Evolutionary conservation across 2,888 invertebrate species (phyloP), one percentile per base, ranked within the genome.

Genomic region (Eupeodes luniger): DNA sequence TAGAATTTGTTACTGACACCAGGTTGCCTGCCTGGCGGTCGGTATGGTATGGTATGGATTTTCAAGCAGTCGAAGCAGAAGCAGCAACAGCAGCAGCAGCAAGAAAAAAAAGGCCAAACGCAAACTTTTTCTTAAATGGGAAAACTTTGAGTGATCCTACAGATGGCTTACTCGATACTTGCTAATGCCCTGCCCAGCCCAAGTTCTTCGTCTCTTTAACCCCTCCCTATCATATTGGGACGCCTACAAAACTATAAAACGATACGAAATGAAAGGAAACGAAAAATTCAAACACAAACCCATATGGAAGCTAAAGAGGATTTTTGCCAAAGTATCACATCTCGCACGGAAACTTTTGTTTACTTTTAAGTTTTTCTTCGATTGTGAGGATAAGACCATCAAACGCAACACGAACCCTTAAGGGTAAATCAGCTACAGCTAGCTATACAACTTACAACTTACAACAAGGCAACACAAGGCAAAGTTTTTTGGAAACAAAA

Each of bases 111-210:
- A 55, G 66, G 67, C 77, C 66, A 81, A 84, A 77, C 49, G 53
- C 53, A 85, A 89, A 85, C 81, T 85, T 89, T 89, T 89, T 81
- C 85, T 81, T 89, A 89, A 85, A 89, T 89, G 88, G 88, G 88
- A 89, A 89, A 89, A 89, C 78, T 89, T 89, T 89, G 88, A 89
- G 85, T 89, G 85, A 89, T 89, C 85, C 88, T 89, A 85, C 88
- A 89, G 88, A 89, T 89, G 88, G 88, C 88, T 89, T 89, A 81
- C 75, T 85, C 88, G 88, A 85, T 89, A 85, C 72, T 72, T 49
- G 69, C 59, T 57, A 72, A 66, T 69, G 53, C 72, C 27, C 27
- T 27, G 27, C 27, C 27, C 27, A 27, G 27, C 27, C 49, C 4
- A 53, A 44, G 49, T n/a, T 62, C 12, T 47, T 51, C 44, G 40